phyloP scores from a whole-genome alignment of 2,113 vertebrate species.

The Festucalex cinctus region DNA sequence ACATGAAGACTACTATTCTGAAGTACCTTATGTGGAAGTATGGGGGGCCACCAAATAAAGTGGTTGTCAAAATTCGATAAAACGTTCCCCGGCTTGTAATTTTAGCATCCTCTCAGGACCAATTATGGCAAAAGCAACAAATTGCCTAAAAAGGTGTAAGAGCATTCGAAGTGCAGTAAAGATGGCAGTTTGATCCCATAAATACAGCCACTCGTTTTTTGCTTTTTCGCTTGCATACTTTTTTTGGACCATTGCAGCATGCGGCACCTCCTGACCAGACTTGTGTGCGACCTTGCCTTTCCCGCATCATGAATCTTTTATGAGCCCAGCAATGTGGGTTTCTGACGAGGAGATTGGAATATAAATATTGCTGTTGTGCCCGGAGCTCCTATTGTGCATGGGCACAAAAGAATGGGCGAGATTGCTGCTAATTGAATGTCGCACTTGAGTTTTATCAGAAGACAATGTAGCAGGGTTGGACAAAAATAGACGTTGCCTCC shows the following conservation, averaged over 20 bases:
- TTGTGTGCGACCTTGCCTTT: slow-evolving; percentile 74
- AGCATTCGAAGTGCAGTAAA: no score
- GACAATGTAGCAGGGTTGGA: slow-evolving; percentile 31
- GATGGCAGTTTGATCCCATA: neutral
- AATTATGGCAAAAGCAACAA: neutral
- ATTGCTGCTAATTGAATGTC: slow-evolving; percentile 50
- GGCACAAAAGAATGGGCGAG: slow-evolving; percentile 64
- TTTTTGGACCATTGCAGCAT: slow-evolving; percentile 50
- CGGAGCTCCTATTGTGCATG: slow-evolving; percentile 51
- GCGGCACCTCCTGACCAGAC: slow-evolving; percentile 65
- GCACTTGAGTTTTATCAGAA: slow-evolving; percentile 49
- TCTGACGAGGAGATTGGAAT: slow-evolving; percentile 78
- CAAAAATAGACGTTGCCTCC: slow-evolving; percentile 22
- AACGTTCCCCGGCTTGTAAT: neutral
- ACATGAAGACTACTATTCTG: neutral
- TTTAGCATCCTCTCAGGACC: neutral
- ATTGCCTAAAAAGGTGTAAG: no score
- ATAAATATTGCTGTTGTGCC: slow-evolving; percentile 75
- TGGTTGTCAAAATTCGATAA: neutral
- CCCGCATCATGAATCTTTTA: slow-evolving; percentile 77
- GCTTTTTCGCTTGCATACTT: neutral
- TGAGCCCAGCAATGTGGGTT: slow-evolving; percentile 74
- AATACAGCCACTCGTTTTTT: slow-evolving; percentile 33
- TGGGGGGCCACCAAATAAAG: neutral
- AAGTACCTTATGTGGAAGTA: no score